Percentiles rank a stretch among this genome's conserved stretches.
Conservation (phyloP, 2,113 vertebrate species). For the Mola mola region DNA sequence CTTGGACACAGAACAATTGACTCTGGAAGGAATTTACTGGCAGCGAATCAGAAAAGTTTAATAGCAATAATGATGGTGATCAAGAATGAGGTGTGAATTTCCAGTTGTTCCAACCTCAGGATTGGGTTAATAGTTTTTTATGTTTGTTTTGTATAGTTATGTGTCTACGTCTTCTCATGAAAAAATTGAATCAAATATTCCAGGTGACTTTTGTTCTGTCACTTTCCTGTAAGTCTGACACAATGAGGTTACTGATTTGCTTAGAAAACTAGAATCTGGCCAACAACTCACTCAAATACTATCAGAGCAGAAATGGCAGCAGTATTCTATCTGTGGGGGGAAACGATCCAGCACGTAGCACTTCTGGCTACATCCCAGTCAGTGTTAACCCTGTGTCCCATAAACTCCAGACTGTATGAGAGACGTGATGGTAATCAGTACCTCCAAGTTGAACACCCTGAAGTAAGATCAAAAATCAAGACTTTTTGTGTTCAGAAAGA, state of each 20-base stretch:
- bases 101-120: too few species aligned
- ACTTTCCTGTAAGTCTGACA: background rate
- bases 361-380: slow-evolving; percentile 6
- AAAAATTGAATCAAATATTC: too few species aligned
- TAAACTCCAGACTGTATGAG: background rate
- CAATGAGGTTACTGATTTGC: slow-evolving; percentile 24
- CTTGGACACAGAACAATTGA: too few species aligned
- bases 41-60: background rate
- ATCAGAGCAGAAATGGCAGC: slow-evolving; percentile 2
- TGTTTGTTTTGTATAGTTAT: too few species aligned
- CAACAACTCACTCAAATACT: slow-evolving; percentile 15
- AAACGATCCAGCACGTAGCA: slow-evolving; percentile 6
- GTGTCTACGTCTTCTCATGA: too few species aligned
- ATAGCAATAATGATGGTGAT: background rate
- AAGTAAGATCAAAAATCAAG: background rate
- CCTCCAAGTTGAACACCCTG: background rate
- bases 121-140: too few species aligned
- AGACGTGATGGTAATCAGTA: background rate
- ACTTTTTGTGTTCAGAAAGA: too few species aligned
- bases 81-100: too few species aligned
- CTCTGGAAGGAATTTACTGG: slow-evolving; percentile 15
- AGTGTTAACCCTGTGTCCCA: slow-evolving; percentile 4
- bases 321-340: slow-evolving; percentile 2
- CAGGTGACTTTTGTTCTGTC: background rate
- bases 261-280: background rate